phyloP scores from a whole-genome alignment of 2,113 vertebrate species.

The mouse (Mus musculus) region GRCm39 chr13:111396501-111397000 shows the following conservation, averaged over 20 bases:
- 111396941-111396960: neutral
- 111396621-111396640: conserved; percentile 27
- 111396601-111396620: neutral
- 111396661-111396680: neutral
- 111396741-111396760: neutral
- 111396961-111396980: neutral
- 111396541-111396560: conserved; percentile 56
- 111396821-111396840: neutral
- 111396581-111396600: conserved; percentile 39
- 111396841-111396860: conserved; percentile 32
- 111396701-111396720: neutral
- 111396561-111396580: conserved; percentile 64
- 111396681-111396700: conserved; percentile 17
- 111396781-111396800: neutral
- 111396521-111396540: neutral
- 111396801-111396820: neutral
- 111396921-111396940: neutral
- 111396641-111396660: neutral
- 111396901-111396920: neutral
- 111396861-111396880: conserved; percentile 1
- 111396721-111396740: conserved; percentile 32
- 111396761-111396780: conserved; percentile 26
- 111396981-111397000: neutral
- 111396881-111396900: conserved; percentile 22
- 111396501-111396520: neutral